Conservation (phyloP, 2,113 vertebrate genomes). For the Typhlomys cinereus region DNA sequence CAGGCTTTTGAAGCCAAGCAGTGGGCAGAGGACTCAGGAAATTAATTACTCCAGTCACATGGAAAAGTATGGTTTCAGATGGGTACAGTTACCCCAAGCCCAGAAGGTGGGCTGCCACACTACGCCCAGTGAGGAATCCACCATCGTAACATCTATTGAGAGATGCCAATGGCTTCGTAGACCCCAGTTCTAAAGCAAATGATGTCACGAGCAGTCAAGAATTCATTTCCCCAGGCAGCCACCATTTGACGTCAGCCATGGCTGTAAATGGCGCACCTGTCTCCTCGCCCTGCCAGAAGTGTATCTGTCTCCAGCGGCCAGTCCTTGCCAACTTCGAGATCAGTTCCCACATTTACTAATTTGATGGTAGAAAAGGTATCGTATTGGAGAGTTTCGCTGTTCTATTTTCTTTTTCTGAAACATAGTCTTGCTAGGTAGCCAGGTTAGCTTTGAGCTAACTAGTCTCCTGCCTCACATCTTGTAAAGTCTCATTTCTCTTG, state of each 20-base stretch:
- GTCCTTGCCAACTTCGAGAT: background rate
- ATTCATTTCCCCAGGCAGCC: background rate
- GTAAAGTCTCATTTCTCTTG: background rate
- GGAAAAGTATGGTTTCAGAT: too few relatives aligned
- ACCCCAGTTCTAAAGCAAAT: background rate
- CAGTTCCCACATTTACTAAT: background rate
- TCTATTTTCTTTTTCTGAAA: background rate
- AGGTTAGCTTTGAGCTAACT: background rate
- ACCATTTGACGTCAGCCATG: too few relatives aligned
- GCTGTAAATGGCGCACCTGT: fast-evolving
- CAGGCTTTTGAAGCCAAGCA: background rate
- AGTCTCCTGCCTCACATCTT: background rate
- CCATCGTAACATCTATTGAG: background rate
- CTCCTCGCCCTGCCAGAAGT: too few relatives aligned
- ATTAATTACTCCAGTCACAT: background rate
- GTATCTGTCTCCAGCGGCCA: background rate
- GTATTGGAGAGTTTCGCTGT: background rate
- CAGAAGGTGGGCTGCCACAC: background rate
- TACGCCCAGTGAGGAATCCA: background rate
- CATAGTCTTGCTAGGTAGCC: background rate
- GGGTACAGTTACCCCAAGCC: too few relatives aligned
- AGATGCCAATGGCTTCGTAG: background rate
- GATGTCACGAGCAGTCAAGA: background rate
- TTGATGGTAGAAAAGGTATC: background rate
- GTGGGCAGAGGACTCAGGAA: background rate